Evolutionary conservation across 2,888 invertebrate genomes (phyloP).

Genomic region (Cephalotes varians): DNA sequence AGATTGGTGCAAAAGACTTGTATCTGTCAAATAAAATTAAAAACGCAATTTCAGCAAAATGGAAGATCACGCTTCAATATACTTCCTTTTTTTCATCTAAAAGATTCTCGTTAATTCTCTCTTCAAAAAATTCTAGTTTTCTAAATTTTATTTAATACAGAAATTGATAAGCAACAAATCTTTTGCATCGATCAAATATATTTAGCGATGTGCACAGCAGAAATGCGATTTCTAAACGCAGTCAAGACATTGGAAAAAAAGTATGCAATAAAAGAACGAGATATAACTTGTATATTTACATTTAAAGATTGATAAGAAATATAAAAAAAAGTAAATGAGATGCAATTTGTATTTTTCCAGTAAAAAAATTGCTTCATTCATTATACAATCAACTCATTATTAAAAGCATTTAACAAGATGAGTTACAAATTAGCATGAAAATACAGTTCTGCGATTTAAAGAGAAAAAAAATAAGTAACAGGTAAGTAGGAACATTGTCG

Average conservation of each 20-base stretch:
- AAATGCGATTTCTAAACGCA: background rate
- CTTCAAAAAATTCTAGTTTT: background rate
- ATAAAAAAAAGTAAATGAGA: background rate
- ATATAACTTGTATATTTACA: background rate
- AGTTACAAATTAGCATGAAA: background rate
- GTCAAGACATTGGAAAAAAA: background rate
- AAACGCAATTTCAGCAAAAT: background rate
- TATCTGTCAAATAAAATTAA: background rate
- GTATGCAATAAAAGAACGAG: background rate
- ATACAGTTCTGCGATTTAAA: background rate
- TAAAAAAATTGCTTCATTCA: background rate
- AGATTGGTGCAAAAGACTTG: background rate
- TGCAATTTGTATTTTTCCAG: slow-evolving; percentile 12
- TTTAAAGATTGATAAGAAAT: slow-evolving; percentile 1
- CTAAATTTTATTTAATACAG: background rate
- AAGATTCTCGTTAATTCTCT: background rate
- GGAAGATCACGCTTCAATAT: background rate
- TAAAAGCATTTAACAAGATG: background rate
- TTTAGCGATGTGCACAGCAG: background rate
- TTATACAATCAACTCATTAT: slow-evolving; percentile 1
- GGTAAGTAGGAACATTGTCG: background rate
- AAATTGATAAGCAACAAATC: background rate
- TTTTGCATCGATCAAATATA: background rate
- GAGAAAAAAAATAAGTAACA: background rate
- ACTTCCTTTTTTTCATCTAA: background rate